Evolutionary conservation across 2,797 vertebrate genomes (phyloP).

Genomic region (Falco biarmicus): DNA sequence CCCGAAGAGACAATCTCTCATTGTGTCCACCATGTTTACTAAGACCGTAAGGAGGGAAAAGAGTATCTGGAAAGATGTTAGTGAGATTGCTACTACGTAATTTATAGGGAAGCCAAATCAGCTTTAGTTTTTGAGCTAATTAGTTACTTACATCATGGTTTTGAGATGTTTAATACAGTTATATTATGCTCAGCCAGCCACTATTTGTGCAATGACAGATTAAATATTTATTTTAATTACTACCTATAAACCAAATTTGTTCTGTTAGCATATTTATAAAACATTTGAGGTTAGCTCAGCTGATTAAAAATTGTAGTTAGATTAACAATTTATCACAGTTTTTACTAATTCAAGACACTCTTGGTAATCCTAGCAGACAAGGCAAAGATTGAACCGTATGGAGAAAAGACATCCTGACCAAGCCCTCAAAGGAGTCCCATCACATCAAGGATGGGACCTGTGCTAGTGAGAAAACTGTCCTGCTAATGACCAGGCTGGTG

Average conservation of each 20-base stretch:
- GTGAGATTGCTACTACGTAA: not conserved
- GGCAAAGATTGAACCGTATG: not conserved
- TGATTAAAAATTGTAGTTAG: not conserved
- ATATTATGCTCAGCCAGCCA: not conserved
- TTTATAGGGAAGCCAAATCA: not conserved
- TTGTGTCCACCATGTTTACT: not conserved
- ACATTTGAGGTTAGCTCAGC: not conserved
- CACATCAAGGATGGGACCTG: not conserved
- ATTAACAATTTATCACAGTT: not conserved
- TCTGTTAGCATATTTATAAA: constrained; percentile 21
- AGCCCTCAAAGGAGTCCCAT: not conserved
- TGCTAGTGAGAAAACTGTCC: not conserved
- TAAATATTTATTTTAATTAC: constrained; percentile 45
- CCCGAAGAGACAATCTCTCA: not conserved
- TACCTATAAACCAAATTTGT: not conserved
- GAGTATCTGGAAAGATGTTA: not conserved
- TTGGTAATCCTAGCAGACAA: not conserved
- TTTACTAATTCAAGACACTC: not conserved
- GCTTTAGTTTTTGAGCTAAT: constrained; percentile 5
- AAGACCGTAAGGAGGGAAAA: not conserved
- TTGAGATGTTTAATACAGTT: constrained; percentile 34
- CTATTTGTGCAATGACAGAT: not conserved
- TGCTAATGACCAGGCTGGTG: not conserved
- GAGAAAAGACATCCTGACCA: not conserved
- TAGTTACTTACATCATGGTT: not conserved